Evolutionary conservation across 1,140 invertebrate genomes (phyloP).

Genomic region (Halesus radiatus): DNA sequence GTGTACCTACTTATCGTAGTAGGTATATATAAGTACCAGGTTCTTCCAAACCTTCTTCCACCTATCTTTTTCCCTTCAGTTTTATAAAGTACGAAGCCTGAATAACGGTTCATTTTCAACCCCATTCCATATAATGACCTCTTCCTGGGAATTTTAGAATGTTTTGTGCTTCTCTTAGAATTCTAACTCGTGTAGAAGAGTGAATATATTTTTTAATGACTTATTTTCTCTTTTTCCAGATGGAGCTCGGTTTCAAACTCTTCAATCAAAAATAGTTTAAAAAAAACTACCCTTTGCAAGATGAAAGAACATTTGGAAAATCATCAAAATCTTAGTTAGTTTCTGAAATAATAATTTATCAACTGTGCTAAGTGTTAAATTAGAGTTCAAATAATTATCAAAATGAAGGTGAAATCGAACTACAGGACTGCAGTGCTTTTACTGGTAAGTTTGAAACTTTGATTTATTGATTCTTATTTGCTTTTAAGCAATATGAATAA

Average conservation of each 20-base stretch:
- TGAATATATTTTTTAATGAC: too few relatives aligned
- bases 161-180: too few relatives aligned
- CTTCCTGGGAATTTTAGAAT: too few relatives aligned
- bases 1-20: too few relatives aligned
- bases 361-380: neutral
- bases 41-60: too few relatives aligned
- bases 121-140: too few relatives aligned
- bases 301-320: conserved; percentile 26
- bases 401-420: conserved; percentile 4
- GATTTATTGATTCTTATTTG: neutral
- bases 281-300: neutral
- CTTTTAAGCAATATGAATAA: neutral
- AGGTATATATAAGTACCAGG: too few relatives aligned
- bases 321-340: neutral
- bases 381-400: neutral
- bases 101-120: too few relatives aligned
- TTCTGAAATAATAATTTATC: neutral
- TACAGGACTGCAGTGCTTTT: neutral
- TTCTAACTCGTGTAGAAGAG: too few relatives aligned
- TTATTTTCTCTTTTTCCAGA: conserved; percentile 1
- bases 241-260: neutral
- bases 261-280: neutral
- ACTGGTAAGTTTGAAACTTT: conserved; percentile 5
- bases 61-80: too few relatives aligned
- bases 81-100: too few relatives aligned